These are phyloP conservation scores for Cricetomys ansorgei DNA, from an alignment of 2,113 vertebrate species.

Conservation along the genomic window DNA sequence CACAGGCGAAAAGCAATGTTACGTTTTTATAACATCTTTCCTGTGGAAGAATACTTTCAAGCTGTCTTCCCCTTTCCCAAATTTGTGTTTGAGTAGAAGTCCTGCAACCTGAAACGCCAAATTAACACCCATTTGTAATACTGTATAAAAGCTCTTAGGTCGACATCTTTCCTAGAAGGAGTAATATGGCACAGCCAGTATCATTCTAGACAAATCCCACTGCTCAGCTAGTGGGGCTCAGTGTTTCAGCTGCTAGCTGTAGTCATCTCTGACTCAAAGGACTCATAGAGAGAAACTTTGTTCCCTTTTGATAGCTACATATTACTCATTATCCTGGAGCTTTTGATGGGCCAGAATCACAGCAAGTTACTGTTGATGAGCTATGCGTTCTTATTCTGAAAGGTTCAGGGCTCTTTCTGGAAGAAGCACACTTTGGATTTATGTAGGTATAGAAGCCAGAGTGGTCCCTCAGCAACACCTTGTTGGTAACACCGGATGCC, in stretches of 20 bases:
- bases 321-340: conserved; percentile 93
- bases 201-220: conserved; percentile 89
- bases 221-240: not conserved
- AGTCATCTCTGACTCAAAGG: conserved; percentile 90
- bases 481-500: not conserved
- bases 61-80: conserved; percentile 92
- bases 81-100: conserved; percentile 95
- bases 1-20: not conserved
- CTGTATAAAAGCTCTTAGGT: conserved; percentile 93
- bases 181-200: conserved; percentile 95
- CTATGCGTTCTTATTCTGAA: conserved; percentile 92
- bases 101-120: conserved; percentile 92
- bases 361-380: conserved; percentile 91
- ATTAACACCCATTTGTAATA: conserved; percentile 93
- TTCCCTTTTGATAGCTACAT: conserved; percentile 91
- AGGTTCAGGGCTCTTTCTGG: conserved; percentile 89
- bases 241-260: accelerated
- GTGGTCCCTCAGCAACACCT: conserved; percentile 75
- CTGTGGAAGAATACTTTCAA: not conserved
- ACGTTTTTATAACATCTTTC: not conserved
- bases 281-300: conserved; percentile 89
- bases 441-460: conserved; percentile 93
- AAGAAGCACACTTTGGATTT: conserved; percentile 90
- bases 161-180: conserved; percentile 95
- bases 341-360: conserved; percentile 91